These are phyloP conservation scores for Tenrec ecaudatus DNA, from an alignment of 2,113 vertebrate species.

Conservation along the genomic window DNA sequence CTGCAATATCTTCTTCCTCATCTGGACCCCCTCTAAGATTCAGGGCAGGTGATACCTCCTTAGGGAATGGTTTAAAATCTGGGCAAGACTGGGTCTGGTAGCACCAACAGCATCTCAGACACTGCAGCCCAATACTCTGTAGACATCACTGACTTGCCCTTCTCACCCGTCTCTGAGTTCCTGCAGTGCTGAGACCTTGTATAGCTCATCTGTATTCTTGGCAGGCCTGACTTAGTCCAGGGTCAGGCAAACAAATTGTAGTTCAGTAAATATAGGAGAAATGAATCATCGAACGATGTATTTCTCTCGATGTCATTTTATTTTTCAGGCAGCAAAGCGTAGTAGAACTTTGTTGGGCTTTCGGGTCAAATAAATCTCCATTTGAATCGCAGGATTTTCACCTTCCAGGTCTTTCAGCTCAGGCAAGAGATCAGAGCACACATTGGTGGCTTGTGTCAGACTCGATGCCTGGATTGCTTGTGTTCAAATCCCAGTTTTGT, in stretches of 20 bases:
- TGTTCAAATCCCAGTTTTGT: not conserved
- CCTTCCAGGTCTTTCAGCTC: not conserved
- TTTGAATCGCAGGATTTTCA: not conserved
- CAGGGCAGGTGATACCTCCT: not conserved
- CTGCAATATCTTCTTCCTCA: not conserved
- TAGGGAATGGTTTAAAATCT: not conserved
- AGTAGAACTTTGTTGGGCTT: not conserved
- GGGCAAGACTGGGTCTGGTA: too few relatives aligned
- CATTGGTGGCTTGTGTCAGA: not conserved
- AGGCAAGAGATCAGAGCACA: rapidly evolving
- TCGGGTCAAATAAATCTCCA: not conserved
- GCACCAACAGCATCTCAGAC: not conserved
- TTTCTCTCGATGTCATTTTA: conserved; percentile 35
- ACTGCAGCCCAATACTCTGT: not conserved
- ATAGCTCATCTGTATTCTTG: not conserved
- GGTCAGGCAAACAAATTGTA: not conserved
- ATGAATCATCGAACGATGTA: not conserved
- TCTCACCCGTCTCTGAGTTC: not conserved
- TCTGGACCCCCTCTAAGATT: not conserved
- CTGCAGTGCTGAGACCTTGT: not conserved
- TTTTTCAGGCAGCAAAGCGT: not conserved
- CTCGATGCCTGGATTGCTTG: too few relatives aligned
- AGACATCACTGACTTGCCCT: not conserved
- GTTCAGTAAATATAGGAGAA: conserved; percentile 29
- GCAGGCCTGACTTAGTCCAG: not conserved